Evolutionary conservation across 2,113 vertebrate genomes (phyloP).

Genomic region (Haemorhous mexicanus): DNA sequence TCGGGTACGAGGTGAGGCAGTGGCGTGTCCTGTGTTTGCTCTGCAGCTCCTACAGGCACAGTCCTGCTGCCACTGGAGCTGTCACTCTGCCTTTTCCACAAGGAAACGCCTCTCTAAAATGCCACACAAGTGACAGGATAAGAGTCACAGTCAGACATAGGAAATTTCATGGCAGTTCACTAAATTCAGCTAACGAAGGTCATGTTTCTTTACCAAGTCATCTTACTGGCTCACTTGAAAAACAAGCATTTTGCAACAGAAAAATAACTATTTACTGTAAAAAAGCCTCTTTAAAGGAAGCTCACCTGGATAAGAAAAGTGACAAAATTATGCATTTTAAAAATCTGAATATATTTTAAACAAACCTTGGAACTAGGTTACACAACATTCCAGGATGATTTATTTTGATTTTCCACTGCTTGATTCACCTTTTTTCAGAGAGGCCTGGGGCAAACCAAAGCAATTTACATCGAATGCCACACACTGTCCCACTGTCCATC

Average conservation of each 20-base stretch:
- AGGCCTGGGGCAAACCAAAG: background rate
- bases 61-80: background rate
- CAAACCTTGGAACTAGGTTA: background rate
- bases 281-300: background rate
- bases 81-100: background rate
- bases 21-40: background rate
- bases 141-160: background rate
- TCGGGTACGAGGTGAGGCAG: accelerated
- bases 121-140: background rate
- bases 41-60: background rate
- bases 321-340: background rate
- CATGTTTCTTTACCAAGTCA: background rate
- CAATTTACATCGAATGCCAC: background rate
- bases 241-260: background rate
- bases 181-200: background rate
- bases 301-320: background rate
- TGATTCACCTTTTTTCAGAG: background rate
- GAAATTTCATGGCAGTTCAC: background rate
- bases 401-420: background rate
- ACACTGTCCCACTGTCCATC: background rate
- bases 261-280: background rate
- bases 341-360: background rate
- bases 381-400: background rate
- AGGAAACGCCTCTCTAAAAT: background rate
- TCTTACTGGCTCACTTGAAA: background rate